A percentile compares a stretch with the other conserved stretches of the same genome.
These are phyloP conservation scores for Etheostoma cragini DNA, from an alignment of 2,113 vertebrate species.

Conservation along the genomic window DNA sequence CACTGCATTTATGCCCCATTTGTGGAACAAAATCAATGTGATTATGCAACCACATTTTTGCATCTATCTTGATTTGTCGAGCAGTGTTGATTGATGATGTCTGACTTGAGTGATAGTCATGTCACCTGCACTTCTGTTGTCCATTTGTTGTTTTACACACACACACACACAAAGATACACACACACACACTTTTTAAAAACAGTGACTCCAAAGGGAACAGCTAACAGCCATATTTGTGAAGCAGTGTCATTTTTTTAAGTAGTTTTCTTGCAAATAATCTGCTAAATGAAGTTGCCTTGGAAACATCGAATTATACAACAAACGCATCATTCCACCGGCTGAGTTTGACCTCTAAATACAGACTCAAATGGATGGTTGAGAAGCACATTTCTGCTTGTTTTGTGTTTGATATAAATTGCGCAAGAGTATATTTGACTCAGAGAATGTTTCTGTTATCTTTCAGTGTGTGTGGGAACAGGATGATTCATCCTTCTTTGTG, in stretches of 20 bases:
- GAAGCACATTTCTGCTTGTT: slow-evolving; percentile 28
- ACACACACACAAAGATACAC: too few species aligned
- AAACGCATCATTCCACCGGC: slow-evolving; percentile 40
- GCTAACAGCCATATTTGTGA: slow-evolving; percentile 52
- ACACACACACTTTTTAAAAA: too few species aligned
- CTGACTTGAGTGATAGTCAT: slow-evolving; percentile 50
- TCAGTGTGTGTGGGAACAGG: slow-evolving; percentile 10
- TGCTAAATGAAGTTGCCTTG: slow-evolving; percentile 47
- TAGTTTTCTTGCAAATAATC: slow-evolving; percentile 37
- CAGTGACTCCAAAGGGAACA: background rate
- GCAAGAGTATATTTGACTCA: slow-evolving; percentile 17
- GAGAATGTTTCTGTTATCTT: slow-evolving; percentile 48
- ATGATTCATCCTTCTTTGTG: slow-evolving; percentile 41
- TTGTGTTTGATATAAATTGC: slow-evolving; percentile 21
- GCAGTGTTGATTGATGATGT: slow-evolving; percentile 59
- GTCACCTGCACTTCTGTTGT: slow-evolving; percentile 35
- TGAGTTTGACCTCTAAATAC: slow-evolving; percentile 18
- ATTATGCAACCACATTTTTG: slow-evolving; percentile 41
- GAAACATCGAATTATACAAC: slow-evolving; percentile 54
- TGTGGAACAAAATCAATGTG: slow-evolving; percentile 37
- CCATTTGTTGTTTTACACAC: slow-evolving; percentile 23
- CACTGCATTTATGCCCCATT: slow-evolving; percentile 34
- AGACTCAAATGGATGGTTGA: slow-evolving; percentile 28
- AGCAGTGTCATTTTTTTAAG: slow-evolving; percentile 34
- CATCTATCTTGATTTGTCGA: slow-evolving; percentile 64